Evolutionary conservation across 2,888 invertebrate species (phyloP), one percentile per base, ranked within the genome.

Genomic region (Lobophora halterata): DNA sequence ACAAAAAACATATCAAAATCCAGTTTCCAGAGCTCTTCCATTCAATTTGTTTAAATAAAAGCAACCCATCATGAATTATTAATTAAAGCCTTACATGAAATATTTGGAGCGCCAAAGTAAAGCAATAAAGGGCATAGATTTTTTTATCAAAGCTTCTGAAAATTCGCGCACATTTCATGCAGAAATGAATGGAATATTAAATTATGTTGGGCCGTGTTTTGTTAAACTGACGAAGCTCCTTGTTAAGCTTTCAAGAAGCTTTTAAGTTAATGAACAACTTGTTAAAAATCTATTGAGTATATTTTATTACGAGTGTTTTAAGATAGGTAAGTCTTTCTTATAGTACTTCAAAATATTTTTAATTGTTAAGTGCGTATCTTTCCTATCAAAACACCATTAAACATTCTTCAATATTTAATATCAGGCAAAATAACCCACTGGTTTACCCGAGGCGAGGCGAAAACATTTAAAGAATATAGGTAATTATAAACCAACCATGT

Each of bases 231-330:
- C 79, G 80, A 78, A 78, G 79, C 79, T 73, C 67, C 81, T 85
- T 83, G 79, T 83, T 81, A 76, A 73, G 80, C 81, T 82, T 79
- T 79, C 79, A 71, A 83, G 81, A 81, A 75, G 80, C 86, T 86
- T 83, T 86, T 81, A 87, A 82, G 74, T 78, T 85, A 85, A 87
- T 85, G 86, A 87, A 83, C 70, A 72, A 78, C 71, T 82, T 78
- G 77, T 65, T 76, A 78, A 72, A 81, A 76, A 73, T 76, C 68
- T 80, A 83, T 86, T 78, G 80, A 80, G 79, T n/a, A n/a, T n/a
- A n/a, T n/a, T n/a, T n/a, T n/a, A n/a, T n/a, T n/a, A n/a, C n/a
- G n/a, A n/a, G n/a, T n/a, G n/a, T n/a, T n/a, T n/a, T n/a, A n/a
- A n/a, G n/a, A n/a, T n/a, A n/a, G n/a, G n/a, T n/a, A n/a, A n/a